Conservation (phyloP, 2,797 vertebrate genomes). For the Brachymystax lenok region DNA sequence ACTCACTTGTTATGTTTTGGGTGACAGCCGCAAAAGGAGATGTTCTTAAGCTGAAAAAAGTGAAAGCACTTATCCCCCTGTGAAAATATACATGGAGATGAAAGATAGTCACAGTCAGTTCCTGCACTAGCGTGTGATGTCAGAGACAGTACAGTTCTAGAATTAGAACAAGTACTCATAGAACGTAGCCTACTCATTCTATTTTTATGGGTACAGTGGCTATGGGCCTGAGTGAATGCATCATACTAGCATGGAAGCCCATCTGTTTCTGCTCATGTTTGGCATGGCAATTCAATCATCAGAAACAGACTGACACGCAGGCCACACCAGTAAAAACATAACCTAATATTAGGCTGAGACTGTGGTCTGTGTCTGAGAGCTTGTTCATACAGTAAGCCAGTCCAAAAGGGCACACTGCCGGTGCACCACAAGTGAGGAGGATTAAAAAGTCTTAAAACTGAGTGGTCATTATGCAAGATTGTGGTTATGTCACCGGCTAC, state of each 20-base stretch:
- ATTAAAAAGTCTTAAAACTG: constrained; percentile 8
- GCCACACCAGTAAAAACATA: not conserved
- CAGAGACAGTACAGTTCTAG: not conserved
- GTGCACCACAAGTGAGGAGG: constrained; percentile 13
- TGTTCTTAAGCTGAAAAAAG: constrained; percentile 98
- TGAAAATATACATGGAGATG: constrained; percentile 9
- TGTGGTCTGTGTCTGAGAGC: not conserved
- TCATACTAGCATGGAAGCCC: not conserved
- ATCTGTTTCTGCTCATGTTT: not conserved
- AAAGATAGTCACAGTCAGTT: not conserved
- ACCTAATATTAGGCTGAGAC: not conserved
- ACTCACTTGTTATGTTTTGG: constrained; percentile 92
- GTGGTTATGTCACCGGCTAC: constrained; percentile 12
- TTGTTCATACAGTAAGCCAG: constrained; percentile 10
- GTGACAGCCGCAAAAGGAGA: constrained; percentile 96
- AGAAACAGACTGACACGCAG: not conserved
- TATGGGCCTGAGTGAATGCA: not conserved
- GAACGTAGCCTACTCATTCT: too few species aligned
- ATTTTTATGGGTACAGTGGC: not conserved
- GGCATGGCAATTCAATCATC: not conserved
- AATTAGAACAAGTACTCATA: too few species aligned
- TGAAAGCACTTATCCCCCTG: constrained; percentile 92
- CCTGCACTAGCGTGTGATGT: not conserved
- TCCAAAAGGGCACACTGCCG: not conserved
- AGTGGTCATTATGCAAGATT: constrained; percentile 18